phyloP scores from a whole-genome alignment of 2,888 invertebrate species.

The Aphodius granarius region DNA sequence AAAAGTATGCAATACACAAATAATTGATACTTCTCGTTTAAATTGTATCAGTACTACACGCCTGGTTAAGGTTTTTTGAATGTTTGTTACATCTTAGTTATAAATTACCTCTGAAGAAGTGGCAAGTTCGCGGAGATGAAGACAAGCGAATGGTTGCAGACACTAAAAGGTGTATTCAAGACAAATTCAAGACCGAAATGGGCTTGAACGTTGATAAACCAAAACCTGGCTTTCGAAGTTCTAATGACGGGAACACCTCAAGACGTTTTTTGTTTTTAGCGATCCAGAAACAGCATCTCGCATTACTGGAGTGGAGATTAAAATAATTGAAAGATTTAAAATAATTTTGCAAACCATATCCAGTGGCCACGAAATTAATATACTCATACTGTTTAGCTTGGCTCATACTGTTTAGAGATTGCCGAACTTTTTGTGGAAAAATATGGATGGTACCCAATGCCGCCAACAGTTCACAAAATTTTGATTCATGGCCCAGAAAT shows the following conservation, averaged over 20 bases:
- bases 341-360: conserved; percentile 35
- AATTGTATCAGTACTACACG: conserved; percentile 41
- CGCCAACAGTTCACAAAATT: background rate
- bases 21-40: conserved; percentile 21
- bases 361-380: conserved; percentile 37
- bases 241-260: conserved; percentile 38
- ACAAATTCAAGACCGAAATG: conserved; percentile 17
- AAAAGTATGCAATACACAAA: conserved; percentile 15
- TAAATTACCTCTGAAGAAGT: conserved; percentile 39
- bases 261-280: conserved; percentile 37
- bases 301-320: conserved; percentile 40
- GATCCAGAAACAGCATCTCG: conserved; percentile 32
- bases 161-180: conserved; percentile 25
- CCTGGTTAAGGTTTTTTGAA: conserved; percentile 43
- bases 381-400: conserved; percentile 31
- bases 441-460: background rate
- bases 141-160: conserved; percentile 20
- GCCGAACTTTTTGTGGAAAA: background rate
- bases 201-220: conserved; percentile 35
- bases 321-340: conserved; percentile 36
- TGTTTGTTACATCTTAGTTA: conserved; percentile 41
- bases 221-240: conserved; percentile 35
- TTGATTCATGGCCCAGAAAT: conserved; percentile 3
- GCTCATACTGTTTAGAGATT: conserved; percentile 29
- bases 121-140: conserved; percentile 40